Evolutionary conservation across 2,888 invertebrate genomes (phyloP), one percentile per base, ranked within the genome.

Genomic region (Cerceris ruficornis): DNA sequence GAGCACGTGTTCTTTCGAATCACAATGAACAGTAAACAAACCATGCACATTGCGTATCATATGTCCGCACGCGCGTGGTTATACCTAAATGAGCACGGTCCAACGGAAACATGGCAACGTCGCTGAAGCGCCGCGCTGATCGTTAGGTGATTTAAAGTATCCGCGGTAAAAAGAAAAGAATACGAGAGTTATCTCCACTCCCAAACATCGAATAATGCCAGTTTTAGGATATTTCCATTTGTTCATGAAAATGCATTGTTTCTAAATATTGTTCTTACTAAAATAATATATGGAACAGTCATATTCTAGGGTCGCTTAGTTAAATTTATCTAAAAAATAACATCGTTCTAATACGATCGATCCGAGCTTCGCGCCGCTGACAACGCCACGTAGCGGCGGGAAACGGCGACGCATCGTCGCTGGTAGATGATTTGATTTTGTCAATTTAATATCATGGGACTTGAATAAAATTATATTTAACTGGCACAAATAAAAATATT

Each of bases 101-200:
- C 62, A 17, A 0, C 7, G 15, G 11, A 58, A 15, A 75, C 69
- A 68, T 89, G 91, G 89, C 91, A 91, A 91, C 91, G 75, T 58
- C 69, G 91, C 86, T 57, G 72, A 66, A 84, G 86, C 86, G 88
- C 88, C 76, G 87, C 88, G 89, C 90, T 90, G 90, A 91, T 90
- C 90, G 88, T 89, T 90, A 90, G 83, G 65, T 80, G 86, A 88
- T 91, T 91, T 91, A 91, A 89, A 91, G 90, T 90, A 90, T 91
- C 86, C 90, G 91, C 91, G 90, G 90, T 90, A 91, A 91, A 91
- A 91, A 91, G 90, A 91, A 91, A 91, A 91, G 91, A 91, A 90
- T 84, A 83, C 71, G 61, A 81, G 83, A 74, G 79, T 71, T 62
- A 87, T 81, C 80, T 88, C 69, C 14, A n/a, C 54, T 43, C 58